These are phyloP conservation scores for Melanotaenia nigrans DNA, from an alignment of 2,797 vertebrate genomes.

Conservation along the genomic window DNA sequence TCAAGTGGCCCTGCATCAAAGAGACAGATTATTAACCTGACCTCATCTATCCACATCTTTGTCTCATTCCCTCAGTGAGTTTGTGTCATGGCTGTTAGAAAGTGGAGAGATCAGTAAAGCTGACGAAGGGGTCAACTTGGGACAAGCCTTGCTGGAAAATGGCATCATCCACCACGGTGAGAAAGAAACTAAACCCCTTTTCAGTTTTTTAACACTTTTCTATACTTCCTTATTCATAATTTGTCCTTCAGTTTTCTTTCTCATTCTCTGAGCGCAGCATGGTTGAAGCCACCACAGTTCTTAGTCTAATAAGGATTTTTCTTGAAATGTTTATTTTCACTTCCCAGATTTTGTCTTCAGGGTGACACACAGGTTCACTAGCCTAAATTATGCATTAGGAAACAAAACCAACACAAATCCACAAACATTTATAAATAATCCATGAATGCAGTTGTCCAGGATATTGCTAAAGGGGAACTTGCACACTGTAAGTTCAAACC, in stretches of 20 bases:
- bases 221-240: background rate
- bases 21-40: background rate
- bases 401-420: constrained; percentile 5
- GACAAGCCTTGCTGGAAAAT: constrained; percentile 96
- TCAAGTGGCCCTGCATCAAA: background rate
- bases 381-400: constrained; percentile 52
- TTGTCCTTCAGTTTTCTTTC: constrained; percentile 8
- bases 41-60: constrained; percentile 39
- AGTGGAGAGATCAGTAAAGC: constrained; percentile 97
- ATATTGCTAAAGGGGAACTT: constrained; percentile 33
- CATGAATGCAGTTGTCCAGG: constrained; percentile 37
- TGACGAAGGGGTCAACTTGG: constrained; percentile 97
- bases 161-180: constrained; percentile 99
- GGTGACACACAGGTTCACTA: constrained; percentile 32
- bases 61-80: constrained; percentile 86
- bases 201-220: background rate
- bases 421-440: constrained; percentile 48
- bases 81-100: constrained; percentile 96
- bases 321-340: constrained; percentile 12
- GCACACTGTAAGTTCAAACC: constrained; percentile 26
- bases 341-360: constrained; percentile 7
- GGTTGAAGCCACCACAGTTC: constrained; percentile 1
- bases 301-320: constrained; percentile 6
- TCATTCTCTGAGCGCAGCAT: background rate
- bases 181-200: constrained; percentile 35